Percentiles rank a stretch among this genome's conserved stretches.
Conservation (phyloP, 1,140 invertebrate species). For the Cyclargus thomasi region DNA sequence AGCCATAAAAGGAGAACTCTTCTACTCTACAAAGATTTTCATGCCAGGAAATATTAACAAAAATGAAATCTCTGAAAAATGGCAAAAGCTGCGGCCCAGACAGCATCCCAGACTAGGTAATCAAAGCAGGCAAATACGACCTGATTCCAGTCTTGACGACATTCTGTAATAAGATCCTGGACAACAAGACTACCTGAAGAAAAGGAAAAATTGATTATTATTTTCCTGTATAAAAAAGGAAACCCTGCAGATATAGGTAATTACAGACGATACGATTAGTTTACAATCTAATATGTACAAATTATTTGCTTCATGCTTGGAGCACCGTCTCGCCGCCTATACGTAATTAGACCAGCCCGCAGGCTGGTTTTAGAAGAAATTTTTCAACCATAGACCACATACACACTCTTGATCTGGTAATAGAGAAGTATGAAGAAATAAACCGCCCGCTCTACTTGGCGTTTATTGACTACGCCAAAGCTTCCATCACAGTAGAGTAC, state of each 20-base stretch:
- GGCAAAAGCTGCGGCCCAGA: conserved; percentile 19
- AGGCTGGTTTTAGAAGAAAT: too few species aligned
- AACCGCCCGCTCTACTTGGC: conserved; percentile 21
- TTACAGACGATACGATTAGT: too few species aligned
- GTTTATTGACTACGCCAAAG: conserved; percentile 23
- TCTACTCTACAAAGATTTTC: conserved; percentile 13
- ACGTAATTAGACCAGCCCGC: too few species aligned
- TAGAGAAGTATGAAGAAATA: conserved; percentile 22
- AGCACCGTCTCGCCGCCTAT: too few species aligned
- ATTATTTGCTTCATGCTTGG: too few species aligned
- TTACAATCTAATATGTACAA: too few species aligned
- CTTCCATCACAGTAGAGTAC: conserved; percentile 19
- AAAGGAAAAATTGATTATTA: conserved; percentile 20
- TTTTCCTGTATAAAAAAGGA: too few species aligned
- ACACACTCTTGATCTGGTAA: conserved; percentile 14
- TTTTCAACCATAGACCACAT: conserved; percentile 20
- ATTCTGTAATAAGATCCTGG: conserved; percentile 19
- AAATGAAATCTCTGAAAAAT: conserved; percentile 17
- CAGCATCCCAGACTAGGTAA: conserved; percentile 17
- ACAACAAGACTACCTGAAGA: conserved; percentile 12
- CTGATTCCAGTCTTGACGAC: background rate
- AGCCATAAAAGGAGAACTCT: background rate
- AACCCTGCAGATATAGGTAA: too few species aligned
- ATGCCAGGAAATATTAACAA: conserved; percentile 4
- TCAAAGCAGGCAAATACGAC: conserved; percentile 10